Base-by-base conservation (phyloP, 2,888 invertebrate species). In the Acleris laterana region DNA sequence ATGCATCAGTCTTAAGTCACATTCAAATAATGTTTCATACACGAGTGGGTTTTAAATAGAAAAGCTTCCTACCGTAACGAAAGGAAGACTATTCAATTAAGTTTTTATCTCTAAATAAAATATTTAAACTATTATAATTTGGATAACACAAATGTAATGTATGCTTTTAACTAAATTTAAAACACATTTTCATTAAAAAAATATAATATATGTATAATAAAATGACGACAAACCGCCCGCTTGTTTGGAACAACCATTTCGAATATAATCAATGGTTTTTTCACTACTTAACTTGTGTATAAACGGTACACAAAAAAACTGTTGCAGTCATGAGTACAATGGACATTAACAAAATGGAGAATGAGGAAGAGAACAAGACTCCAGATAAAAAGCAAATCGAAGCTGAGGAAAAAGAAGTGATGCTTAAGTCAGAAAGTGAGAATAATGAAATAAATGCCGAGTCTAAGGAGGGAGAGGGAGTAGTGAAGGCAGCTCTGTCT, bases 361-460 rank as follows among this genome's bases (percentile, higher is more conserved):
- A 79, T 72, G 90, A 89, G 49, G 87, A 87, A 53, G 89, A 89
- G 46, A 87, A 78, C 71, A 89, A 89, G 78, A 84, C 90, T n/a
- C 77, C 95, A 62, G 96, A 96, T 80, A 95, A 95, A 82, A 93
- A 94, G 79, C 94, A 94, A 79, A 95, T 95, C 68, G 95, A 95
- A 80, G 93, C 94, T 58, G 95, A 95, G 77, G 95, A 95, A 75
- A 92, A 94, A 70, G 95, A 95, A 82, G 89, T 89, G 13, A 93
- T 93, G 93, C 71, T 93, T 77, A 95, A 95, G 82, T 93, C 91
- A 44, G 95, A 95, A 74, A 95, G 94, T 62, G 84, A 83, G 38
- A 81, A 78, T 28, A 72, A 77, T 74, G 94, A 94, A 77, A 91
- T 93, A 64, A 90, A 88, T 59, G 81, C 87, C 20, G 92, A 93